These are phyloP conservation scores for Drosophila hydei DNA, from an alignment of 1,140 invertebrate genomes.

Conservation along the genomic window DNA sequence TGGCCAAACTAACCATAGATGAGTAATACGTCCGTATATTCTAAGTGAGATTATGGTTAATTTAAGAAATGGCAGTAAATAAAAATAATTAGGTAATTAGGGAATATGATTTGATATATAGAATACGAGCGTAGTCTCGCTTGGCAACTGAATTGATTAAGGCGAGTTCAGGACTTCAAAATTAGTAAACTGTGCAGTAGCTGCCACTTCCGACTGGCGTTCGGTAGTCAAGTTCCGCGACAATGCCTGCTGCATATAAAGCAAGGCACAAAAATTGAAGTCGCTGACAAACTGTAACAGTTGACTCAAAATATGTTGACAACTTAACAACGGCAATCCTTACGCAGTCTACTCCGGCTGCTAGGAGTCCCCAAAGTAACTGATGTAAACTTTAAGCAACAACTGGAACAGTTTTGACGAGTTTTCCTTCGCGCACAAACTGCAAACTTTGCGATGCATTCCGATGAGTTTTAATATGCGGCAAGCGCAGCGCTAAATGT, in stretches of 20 bases:
- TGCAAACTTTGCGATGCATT: slow-evolving; percentile 64
- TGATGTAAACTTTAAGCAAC: slow-evolving; percentile 60
- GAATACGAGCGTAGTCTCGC: too few relatives aligned
- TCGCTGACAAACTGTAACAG: slow-evolving; percentile 56
- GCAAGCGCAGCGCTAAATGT: slow-evolving; percentile 47
- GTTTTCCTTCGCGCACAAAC: slow-evolving; percentile 16
- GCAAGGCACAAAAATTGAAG: slow-evolving; percentile 49
- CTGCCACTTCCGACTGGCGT: not conserved
- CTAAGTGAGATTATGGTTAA: too few relatives aligned
- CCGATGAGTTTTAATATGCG: slow-evolving; percentile 66
- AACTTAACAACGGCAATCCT: slow-evolving; percentile 58
- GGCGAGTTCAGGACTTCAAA: too few relatives aligned
- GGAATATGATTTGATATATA: too few relatives aligned
- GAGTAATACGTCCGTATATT: not conserved
- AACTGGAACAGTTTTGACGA: slow-evolving; percentile 34
- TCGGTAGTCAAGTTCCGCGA: slow-evolving; percentile 5
- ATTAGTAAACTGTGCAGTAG: too few relatives aligned
- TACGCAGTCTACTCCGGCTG: not conserved
- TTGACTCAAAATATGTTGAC: slow-evolving; percentile 77
- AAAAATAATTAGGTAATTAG: too few relatives aligned
- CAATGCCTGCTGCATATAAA: slow-evolving; percentile 39
- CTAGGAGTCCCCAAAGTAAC: not conserved
- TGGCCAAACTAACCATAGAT: not conserved
- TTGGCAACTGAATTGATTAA: too few relatives aligned
- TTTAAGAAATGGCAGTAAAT: too few relatives aligned